Evolutionary conservation across 2,888 invertebrate genomes (phyloP).

Genomic region (Orthosia cruda): DNA sequence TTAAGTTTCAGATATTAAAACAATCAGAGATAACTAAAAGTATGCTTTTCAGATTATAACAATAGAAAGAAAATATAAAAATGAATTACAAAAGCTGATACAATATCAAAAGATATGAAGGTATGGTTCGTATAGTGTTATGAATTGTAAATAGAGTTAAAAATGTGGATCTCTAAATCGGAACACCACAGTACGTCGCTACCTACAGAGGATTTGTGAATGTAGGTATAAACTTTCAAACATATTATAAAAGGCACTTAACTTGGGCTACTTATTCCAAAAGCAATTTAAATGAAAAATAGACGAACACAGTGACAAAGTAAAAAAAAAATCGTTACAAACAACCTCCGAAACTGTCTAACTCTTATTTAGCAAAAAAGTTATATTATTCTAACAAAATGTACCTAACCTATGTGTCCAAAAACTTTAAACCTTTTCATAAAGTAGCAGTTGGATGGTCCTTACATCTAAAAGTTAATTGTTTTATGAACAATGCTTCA

Average conservation of each 20-base stretch:
- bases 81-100: too few species aligned
- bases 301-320: slow-evolving; percentile 8
- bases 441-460: slow-evolving; percentile 12
- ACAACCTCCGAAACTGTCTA: slow-evolving; percentile 22
- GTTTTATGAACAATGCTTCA: slow-evolving; percentile 44
- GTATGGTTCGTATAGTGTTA: too few species aligned
- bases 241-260: slow-evolving; percentile 42
- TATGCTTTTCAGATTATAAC: too few species aligned
- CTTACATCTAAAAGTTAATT: slow-evolving; percentile 37
- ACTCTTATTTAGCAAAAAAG: slow-evolving; percentile 39
- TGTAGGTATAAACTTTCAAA: slow-evolving; percentile 9
- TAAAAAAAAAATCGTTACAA: slow-evolving; percentile 37
- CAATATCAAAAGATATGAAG: too few species aligned
- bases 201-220: slow-evolving; percentile 16
- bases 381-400: slow-evolving; percentile 35
- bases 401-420: slow-evolving; percentile 13
- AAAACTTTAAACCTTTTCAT: slow-evolving; percentile 34
- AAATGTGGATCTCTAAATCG: too few species aligned
- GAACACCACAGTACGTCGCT: too few species aligned
- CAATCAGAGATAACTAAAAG: too few species aligned
- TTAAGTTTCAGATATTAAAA: too few species aligned
- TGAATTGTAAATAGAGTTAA: too few species aligned
- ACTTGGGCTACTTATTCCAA: slow-evolving; percentile 32
- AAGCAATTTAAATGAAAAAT: slow-evolving; percentile 48
- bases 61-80: too few species aligned